Evolutionary conservation across 1,140 invertebrate genomes (phyloP).

Genomic region (Cherax quadricarinatus): DNA sequence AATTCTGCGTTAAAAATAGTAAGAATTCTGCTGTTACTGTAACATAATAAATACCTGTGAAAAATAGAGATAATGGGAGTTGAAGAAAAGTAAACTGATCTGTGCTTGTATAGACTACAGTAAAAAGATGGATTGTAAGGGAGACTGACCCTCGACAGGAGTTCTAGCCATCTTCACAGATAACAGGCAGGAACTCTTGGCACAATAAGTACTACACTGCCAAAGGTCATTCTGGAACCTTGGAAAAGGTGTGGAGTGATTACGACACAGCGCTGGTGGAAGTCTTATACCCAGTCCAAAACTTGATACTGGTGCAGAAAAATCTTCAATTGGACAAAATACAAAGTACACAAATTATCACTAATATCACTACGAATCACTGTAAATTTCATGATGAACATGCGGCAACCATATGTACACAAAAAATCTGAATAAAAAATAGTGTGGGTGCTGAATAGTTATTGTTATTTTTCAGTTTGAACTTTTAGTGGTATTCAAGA

Average conservation of each 20-base stretch:
- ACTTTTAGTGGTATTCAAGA: conserved; percentile 53
- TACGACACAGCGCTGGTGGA: conserved; percentile 17
- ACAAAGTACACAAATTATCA: conserved; percentile 69
- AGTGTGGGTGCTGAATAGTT: conserved; percentile 60
- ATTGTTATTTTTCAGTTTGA: conserved; percentile 61
- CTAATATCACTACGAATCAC: conserved; percentile 70
- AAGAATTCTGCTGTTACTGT: not conserved
- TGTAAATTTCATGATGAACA: conserved; percentile 66
- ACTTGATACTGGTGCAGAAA: conserved; percentile 50
- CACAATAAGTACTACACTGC: not conserved
- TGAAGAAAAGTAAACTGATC: not conserved
- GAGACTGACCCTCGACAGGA: conserved; percentile 4
- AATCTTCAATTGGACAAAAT: conserved; percentile 62
- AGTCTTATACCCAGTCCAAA: conserved; percentile 33
- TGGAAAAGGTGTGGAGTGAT: conserved; percentile 23
- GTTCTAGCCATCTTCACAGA: not conserved
- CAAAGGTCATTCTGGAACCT: conserved; percentile 13
- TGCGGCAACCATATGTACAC: conserved; percentile 65
- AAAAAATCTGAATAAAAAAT: conserved; percentile 64
- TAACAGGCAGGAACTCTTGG: not conserved
- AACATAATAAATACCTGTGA: not conserved
- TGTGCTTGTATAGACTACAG: not conserved
- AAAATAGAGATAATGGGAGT: not conserved
- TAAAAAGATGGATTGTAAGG: conserved; percentile 22
- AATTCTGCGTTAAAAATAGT: not conserved